Percentiles rank a stretch among this genome's conserved stretches.
Evolutionary conservation across 2,113 vertebrate genomes (phyloP).

Genomic region (Takifugu bimaculatus): DNA sequence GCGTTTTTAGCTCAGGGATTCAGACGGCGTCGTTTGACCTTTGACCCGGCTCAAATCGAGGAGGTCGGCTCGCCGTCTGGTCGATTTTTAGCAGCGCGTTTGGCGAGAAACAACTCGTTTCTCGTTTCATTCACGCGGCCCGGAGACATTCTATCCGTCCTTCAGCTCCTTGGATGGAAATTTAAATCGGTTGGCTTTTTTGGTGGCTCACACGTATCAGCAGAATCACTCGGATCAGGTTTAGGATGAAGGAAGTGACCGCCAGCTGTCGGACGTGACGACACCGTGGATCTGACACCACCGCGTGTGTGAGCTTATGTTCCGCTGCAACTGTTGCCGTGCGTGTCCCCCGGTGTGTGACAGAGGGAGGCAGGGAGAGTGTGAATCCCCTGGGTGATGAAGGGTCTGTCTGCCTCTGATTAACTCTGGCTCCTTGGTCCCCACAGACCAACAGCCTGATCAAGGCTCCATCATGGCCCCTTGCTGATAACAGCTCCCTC

Average conservation of each 20-base stretch:
- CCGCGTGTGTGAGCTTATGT: neutral
- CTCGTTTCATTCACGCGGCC: too few relatives aligned
- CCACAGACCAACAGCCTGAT: conserved; percentile 66
- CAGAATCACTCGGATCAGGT: too few relatives aligned
- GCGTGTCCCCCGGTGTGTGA: conserved; percentile 28
- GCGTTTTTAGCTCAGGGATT: conserved; percentile 41
- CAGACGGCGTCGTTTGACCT: conserved; percentile 48
- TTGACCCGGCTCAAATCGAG: conserved; percentile 50
- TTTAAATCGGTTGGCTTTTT: too few relatives aligned
- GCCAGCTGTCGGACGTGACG: too few relatives aligned
- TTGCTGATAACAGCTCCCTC: conserved; percentile 72
- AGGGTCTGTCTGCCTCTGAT: conserved; percentile 76
- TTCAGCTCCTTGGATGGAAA: too few relatives aligned
- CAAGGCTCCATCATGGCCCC: conserved; percentile 68
- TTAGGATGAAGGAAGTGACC: too few relatives aligned
- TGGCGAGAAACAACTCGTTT: too few relatives aligned
- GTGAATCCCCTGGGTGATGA: conserved; percentile 66
- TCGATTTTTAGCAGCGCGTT: too few relatives aligned
- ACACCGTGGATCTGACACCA: too few relatives aligned
- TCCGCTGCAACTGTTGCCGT: conserved; percentile 20
- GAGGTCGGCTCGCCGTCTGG: conserved; percentile 39
- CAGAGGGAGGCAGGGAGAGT: conserved; percentile 9
- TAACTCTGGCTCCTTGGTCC: conserved; percentile 70
- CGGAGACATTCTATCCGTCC: too few relatives aligned
- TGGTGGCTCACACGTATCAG: too few relatives aligned